These are phyloP conservation scores for Babylonia areolata DNA, from an alignment of 1,140 invertebrate genomes.

Conservation along the genomic window DNA sequence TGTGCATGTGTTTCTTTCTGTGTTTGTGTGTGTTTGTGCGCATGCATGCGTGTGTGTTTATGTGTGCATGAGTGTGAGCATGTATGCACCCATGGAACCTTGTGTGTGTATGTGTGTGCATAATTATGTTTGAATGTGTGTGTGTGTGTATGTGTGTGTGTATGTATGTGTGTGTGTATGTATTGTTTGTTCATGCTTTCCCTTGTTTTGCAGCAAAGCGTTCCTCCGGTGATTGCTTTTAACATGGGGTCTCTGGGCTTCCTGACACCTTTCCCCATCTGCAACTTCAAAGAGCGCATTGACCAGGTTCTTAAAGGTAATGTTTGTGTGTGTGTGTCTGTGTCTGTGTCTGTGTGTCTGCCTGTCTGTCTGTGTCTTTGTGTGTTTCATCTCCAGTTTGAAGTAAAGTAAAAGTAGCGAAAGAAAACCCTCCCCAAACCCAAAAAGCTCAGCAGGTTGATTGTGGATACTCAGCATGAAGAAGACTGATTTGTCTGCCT, in stretches of 20 bases:
- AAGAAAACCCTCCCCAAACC: too few species aligned
- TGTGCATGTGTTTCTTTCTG: neutral
- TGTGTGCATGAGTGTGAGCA: neutral
- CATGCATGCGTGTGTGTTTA: neutral
- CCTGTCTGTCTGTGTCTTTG: neutral
- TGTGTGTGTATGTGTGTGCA: neutral
- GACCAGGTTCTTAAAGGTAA: slow-evolving; percentile 91
- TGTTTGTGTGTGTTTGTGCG: neutral
- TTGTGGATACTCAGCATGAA: too few species aligned
- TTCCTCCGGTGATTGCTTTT: slow-evolving; percentile 98
- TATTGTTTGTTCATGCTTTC: neutral
- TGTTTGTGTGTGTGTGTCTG: too few species aligned
- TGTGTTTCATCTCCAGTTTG: too few species aligned
- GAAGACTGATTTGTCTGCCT: too few species aligned
- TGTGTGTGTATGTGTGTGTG: slow-evolving; percentile 10
- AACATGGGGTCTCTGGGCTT: slow-evolving; percentile 98
- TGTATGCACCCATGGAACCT: neutral
- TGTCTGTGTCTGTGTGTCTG: neutral
- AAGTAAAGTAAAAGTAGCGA: too few species aligned
- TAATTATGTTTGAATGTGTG: neutral
- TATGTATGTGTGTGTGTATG: neutral
- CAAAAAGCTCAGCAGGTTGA: too few species aligned
- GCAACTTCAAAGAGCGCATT: slow-evolving; percentile 95
- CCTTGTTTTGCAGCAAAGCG: slow-evolving; percentile 86
- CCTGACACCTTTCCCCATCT: slow-evolving; percentile 94